Base-by-base conservation (phyloP, 2,113 vertebrate genomes). In the Zootoca vivipara region DNA sequence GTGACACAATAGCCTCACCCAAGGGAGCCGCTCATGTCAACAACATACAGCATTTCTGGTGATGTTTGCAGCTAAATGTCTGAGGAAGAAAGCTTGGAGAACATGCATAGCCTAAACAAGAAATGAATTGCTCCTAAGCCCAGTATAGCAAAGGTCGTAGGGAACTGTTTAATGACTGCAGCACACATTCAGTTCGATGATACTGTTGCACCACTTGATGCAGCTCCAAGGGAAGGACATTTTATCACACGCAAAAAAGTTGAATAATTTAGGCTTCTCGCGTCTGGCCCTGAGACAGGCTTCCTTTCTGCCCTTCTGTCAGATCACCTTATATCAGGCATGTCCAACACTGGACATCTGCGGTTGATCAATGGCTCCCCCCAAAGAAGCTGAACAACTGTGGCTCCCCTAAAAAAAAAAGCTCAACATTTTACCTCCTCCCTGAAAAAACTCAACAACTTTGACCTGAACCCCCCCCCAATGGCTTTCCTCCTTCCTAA, bases 201-300 rank as follows among this genome's bases (percentile, higher is more conserved):
- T 79, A 89, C 10, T n/a, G 24, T 78, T 88, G 64, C 10, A 86
- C 62, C 64, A 90, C 42, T 83, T 7, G 40, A 90, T 87, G 78
- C 3, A 78, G 16, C 30, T 56, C 74, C 74, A 86, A 93, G 91
- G 79, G 42, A 91, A 65, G 46, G 82, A 65, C 16, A 7, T 86
- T 85, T 89, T 62, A 15, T 78, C 70, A 69, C 46, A 52, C 8
- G 9, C 10, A 62, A 89, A 40, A 18, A 28, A 78, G 79, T 62
- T 75, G 90, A 78, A 83, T 86, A 85, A 64, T 88, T 62, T 30
- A 62, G 33, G 46, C 64, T 65, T 10, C n/a, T 81, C 69, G n/a
- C 89, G 89, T 89, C 90, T 89, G 91, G 64, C 18, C 18, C 56
- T 82, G 85, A 64, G 33, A 91, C 69, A 74, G 42, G 73, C 56